Percentiles rank a stretch among this genome's conserved stretches.
Conservation (phyloP, 1,140 invertebrate genomes). For the Cydia amplana region DNA sequence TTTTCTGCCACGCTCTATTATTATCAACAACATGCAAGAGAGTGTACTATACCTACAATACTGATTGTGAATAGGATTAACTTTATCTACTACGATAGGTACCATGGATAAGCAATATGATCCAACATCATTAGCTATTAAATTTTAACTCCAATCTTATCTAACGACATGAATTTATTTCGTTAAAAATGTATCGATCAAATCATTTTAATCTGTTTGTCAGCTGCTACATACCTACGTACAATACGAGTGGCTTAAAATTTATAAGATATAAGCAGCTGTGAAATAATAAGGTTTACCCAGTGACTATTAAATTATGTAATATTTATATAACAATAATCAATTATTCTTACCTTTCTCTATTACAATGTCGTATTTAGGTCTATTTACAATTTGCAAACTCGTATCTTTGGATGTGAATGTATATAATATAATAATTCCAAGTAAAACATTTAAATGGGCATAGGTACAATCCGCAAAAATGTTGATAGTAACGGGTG, state of each 20-base stretch:
- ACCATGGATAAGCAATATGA: background rate
- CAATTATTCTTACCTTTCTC: background rate
- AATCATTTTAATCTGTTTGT: constrained; percentile 14
- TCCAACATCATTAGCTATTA: constrained; percentile 2
- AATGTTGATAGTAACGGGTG: background rate
- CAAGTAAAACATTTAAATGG: background rate
- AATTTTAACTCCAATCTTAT: constrained; percentile 23
- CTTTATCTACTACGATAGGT: constrained; percentile 22
- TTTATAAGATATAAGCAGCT: background rate
- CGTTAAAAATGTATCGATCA: background rate
- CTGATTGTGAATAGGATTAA: constrained; percentile 1
- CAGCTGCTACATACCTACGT: background rate
- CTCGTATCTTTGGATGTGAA: no score
- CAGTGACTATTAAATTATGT: background rate
- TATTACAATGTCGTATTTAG: background rate
- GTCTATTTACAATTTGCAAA: background rate
- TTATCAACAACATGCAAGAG: constrained; percentile 12
- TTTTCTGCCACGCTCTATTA: constrained; percentile 31
- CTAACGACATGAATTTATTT: constrained; percentile 16
- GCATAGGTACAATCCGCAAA: background rate
- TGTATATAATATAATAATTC: background rate
- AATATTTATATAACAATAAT: background rate
- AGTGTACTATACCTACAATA: background rate
- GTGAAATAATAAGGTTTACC: no score
- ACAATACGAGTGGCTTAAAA: no score